Evolutionary conservation across 2,797 vertebrate species (phyloP).

Genomic region (Harpagifer antarcticus): DNA sequence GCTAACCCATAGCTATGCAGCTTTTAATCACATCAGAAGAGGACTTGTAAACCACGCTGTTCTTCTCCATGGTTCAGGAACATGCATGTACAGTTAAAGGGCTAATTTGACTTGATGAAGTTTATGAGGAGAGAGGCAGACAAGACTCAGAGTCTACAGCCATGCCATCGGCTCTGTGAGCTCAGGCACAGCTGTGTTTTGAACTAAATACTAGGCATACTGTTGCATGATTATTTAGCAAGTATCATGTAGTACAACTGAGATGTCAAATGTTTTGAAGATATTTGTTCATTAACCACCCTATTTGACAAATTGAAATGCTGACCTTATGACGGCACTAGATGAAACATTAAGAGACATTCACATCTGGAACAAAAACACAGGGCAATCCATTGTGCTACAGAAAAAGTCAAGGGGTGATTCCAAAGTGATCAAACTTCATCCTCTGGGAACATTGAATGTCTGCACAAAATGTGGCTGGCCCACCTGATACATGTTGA

Average conservation of each 20-base stretch:
- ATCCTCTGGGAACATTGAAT: conserved; percentile 8
- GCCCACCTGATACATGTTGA: background rate
- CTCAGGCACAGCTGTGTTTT: background rate
- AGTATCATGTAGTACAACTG: background rate
- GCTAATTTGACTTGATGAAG: conserved; percentile 56
- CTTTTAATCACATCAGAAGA: conserved; percentile 31
- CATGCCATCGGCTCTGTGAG: background rate
- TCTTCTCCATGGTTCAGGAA: conserved; percentile 39
- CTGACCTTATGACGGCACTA: background rate
- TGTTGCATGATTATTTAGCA: background rate
- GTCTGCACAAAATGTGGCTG: background rate
- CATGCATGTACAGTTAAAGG: conserved; percentile 56
- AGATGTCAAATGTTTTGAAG: background rate
- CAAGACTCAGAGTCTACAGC: conserved; percentile 10
- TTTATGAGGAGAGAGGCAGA: conserved; percentile 41
- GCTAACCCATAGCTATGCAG: conserved; percentile 27
- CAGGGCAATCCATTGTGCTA: background rate
- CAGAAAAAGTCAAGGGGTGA: conserved; percentile 1
- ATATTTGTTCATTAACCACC: background rate
- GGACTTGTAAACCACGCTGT: conserved; percentile 26
- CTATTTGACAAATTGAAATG: background rate
- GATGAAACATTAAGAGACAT: background rate
- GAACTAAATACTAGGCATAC: background rate
- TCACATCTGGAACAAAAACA: background rate
- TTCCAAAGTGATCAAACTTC: background rate